Base-by-base conservation (phyloP, 2,113 vertebrate genomes). In the Lagopus muta region DNA sequence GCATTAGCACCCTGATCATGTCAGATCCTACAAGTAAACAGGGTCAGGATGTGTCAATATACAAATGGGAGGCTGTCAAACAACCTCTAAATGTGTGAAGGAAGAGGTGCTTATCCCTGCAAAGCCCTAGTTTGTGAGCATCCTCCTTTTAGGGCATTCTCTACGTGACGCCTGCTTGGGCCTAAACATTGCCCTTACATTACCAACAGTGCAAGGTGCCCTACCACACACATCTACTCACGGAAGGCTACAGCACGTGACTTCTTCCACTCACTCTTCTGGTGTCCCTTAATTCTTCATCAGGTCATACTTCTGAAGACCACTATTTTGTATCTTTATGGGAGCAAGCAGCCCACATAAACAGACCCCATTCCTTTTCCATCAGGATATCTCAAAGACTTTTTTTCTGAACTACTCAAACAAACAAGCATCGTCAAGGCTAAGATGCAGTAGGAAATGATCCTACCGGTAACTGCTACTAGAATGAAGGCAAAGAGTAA, bases 11-110 rank as follows among this genome's bases (percentile, higher is more conserved):
- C 89, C 72, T 57, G 79, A 89, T 95, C 83, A 74, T 78, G 55
- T 57, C 71, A 92, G 80, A 89, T 72, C 55, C 82, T 88, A 88
- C 67, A 82, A 74, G 69, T 86, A 93, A 92, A 83, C 42, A 78
- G 76, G 77, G 79, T 88, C 82, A 91, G 73, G 82, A 47, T 0
- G 1, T 60, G 72, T 81, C 85, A 83, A 71, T 54, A 80, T 0
- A 3, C 47, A 80, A 61, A 61, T 43, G 47, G 78, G 20, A 92
- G 12, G 71, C 20, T 82, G 65, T 73, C 82, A 96, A 74, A 86
- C 45, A 38, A 52, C 47, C 65, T 89, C 55, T 70, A 77, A 88
- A 74, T 0, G 1, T 22, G 30, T n/a, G 82, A 86, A 64, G 67
- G 64, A 77, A 92, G 20, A 54, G 47, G 47, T 52, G 34, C 7